Percentiles rank a stretch among this genome's conserved stretches.
Conservation (phyloP, 1,140 invertebrate genomes). For the Eueides isabella region DNA sequence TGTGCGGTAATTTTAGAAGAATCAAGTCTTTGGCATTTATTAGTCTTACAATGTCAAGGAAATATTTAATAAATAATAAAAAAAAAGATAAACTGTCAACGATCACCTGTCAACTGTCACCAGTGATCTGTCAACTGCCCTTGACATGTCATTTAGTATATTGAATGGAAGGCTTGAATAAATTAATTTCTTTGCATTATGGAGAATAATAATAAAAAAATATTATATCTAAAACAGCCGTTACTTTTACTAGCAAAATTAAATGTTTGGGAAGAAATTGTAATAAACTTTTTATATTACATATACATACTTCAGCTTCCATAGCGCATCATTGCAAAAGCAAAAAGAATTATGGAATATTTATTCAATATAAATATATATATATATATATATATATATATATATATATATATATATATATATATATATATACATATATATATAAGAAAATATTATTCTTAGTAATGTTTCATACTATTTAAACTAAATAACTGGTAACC, state of each 20-base stretch:
- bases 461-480: too few relatives aligned
- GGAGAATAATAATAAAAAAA: background rate
- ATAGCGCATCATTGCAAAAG: too few relatives aligned
- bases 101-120: background rate
- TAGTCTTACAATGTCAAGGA: constrained; percentile 5
- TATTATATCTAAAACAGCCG: background rate
- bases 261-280: background rate
- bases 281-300: background rate
- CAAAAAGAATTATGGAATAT: too few relatives aligned
- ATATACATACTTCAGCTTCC: too few relatives aligned
- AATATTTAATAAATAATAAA: background rate
- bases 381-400: too few relatives aligned
- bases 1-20: constrained; percentile 11
- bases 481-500: too few relatives aligned
- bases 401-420: too few relatives aligned
- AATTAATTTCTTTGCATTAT: background rate
- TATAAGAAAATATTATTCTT: too few relatives aligned
- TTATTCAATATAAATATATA: too few relatives aligned
- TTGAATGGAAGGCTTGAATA: constrained; percentile 8
- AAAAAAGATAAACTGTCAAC: background rate
- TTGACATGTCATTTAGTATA: constrained; percentile 1
- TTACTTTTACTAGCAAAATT: background rate
- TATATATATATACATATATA: too few relatives aligned
- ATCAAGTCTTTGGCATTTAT: constrained; percentile 13
- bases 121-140: background rate